Base-by-base conservation (phyloP, 2,113 vertebrate genomes). In the Macaca nemestrina region DNA sequence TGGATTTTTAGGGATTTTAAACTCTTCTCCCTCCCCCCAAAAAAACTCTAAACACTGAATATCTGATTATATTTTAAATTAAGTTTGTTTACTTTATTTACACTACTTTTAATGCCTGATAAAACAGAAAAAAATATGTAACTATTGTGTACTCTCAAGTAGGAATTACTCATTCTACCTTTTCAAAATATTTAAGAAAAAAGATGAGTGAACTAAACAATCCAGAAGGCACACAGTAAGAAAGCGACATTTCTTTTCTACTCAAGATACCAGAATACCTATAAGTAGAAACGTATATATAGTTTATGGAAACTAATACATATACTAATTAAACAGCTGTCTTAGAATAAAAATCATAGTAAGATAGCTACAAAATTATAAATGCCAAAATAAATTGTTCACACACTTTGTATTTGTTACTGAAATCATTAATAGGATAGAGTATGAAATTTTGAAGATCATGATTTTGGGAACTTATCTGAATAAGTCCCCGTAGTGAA, bases 261-360 rank as follows among this genome's bases (percentile, higher is more conserved):
- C 3, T 52, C n/a, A 90, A 45, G 3, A 6, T 40, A 96, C 10
- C 48, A 38, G 18, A 75, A 64, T 1, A 25, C 6, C 57, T 67
- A 14, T 45, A 84, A 83, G 35, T 13, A 87, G 25, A 89, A 13
- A 88, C 14, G 5, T 68, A 16, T 45, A 70, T 45, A 14, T 55
- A 83, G n/a, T 40, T 86, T 95, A 70, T 80, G 85, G 43, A 96
- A 96, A 93, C 20, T 14, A 78, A 38, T n/a, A 6, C 10, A 50
- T 64, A 14, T 70, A 64, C 23, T 52, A 78, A 92, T 52, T 30
- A 88, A 91, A 80, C 0, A 13, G 2, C 6, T 7, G 0, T 91
- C 16, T 68, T 93, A 80, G 35, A 78, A 82, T 64, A 88, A 96
- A 85, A 38, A 30, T 5, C 30, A 25, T 4, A 76, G 35, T 4